These are phyloP conservation scores for Keiferia lycopersicella DNA, from an alignment of 2,888 invertebrate species.

Conservation along the genomic window DNA sequence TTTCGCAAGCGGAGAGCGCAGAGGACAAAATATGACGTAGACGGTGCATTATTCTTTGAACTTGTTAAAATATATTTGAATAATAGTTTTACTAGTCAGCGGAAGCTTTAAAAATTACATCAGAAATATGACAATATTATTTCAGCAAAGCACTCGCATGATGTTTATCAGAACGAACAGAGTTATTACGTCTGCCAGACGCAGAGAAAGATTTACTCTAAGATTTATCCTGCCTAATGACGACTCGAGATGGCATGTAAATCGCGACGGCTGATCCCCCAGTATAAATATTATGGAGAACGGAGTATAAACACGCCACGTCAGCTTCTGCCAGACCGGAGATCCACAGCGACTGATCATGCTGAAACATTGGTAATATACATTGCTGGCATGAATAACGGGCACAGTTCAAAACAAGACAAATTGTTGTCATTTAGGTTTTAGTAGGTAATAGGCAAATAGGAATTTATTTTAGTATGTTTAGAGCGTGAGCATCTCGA, in stretches of 20 bases:
- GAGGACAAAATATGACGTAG: conserved; percentile 9
- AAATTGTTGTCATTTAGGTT: too few species aligned
- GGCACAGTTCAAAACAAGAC: not conserved
- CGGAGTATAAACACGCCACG: conserved; percentile 49
- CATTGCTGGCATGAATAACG: not conserved
- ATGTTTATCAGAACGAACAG: not conserved
- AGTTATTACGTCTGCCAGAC: conserved; percentile 16
- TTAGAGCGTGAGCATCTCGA: too few species aligned
- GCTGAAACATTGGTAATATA: not conserved
- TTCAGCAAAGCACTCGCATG: not conserved
- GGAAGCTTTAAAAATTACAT: not conserved
- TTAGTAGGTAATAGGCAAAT: too few species aligned
- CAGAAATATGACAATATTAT: not conserved
- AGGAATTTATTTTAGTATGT: too few species aligned
- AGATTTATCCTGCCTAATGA: conserved; percentile 48
- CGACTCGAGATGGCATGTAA: conserved; percentile 49
- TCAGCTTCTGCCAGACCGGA: not conserved
- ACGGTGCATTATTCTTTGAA: conserved; percentile 1
- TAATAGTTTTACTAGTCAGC: not conserved
- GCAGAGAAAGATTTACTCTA: conserved; percentile 20
- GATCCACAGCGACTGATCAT: not conserved
- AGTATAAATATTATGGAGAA: conserved; percentile 65
- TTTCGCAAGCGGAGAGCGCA: not conserved
- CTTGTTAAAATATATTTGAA: not conserved
- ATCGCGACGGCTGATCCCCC: conserved; percentile 55